Conservation (phyloP, 2,888 invertebrate species). For the Ferrisia virgata region DNA sequence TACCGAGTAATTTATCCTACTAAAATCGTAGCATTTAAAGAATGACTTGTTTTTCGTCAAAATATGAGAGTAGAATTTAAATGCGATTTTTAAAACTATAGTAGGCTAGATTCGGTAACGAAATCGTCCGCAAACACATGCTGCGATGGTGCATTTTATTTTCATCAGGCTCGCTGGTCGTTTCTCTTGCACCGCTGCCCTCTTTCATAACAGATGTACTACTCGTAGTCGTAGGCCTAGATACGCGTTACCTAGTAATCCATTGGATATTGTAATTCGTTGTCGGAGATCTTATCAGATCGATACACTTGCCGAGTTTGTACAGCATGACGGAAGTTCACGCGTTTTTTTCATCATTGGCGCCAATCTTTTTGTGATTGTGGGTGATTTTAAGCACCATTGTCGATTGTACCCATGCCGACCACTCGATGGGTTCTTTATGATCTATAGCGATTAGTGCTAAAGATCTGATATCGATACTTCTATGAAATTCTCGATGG, state of each 20-base stretch:
- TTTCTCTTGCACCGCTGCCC: too few relatives aligned
- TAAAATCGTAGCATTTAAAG: neutral
- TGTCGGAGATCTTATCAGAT: constrained; percentile 11
- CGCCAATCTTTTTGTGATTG: neutral
- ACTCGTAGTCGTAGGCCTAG: too few relatives aligned
- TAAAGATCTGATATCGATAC: too few relatives aligned
- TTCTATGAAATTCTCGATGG: too few relatives aligned
- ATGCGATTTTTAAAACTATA: constrained; percentile 23
- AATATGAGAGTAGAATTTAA: constrained; percentile 19
- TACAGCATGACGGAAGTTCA: neutral
- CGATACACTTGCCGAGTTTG: constrained; percentile 1
- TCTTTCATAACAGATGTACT: constrained; percentile 8
- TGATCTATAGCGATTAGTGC: too few relatives aligned
- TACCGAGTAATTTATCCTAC: neutral
- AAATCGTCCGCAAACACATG: neutral
- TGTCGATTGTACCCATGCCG: too few relatives aligned
- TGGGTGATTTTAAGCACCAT: neutral
- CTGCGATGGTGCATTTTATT: neutral
- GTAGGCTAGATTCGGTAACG: neutral
- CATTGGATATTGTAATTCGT: constrained; percentile 7
- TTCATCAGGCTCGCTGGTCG: neutral
- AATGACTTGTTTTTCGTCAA: neutral
- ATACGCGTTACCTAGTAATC: neutral
- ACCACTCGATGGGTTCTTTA: too few relatives aligned
- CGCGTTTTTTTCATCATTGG: constrained; percentile 8